Evolutionary conservation across 2,888 invertebrate species (phyloP).

Genomic region (Diploptera punctata): DNA sequence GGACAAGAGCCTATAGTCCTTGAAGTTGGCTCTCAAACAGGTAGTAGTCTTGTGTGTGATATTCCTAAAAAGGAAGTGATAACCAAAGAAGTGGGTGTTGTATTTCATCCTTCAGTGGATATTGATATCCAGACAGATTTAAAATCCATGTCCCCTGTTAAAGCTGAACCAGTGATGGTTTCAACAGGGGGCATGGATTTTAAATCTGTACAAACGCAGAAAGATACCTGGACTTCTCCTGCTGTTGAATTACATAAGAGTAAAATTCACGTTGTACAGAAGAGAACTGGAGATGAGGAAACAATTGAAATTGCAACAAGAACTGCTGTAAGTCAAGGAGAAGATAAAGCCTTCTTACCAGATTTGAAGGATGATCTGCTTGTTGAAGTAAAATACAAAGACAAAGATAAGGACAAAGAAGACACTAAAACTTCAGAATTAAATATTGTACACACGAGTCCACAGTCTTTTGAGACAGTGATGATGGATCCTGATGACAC

Average conservation of each 20-base stretch:
- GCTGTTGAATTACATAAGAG: conserved; percentile 59
- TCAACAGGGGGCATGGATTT: conserved; percentile 51
- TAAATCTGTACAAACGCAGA: conserved; percentile 54
- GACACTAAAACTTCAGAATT: conserved; percentile 65
- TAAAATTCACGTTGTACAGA: conserved; percentile 71
- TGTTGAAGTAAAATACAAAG: conserved; percentile 76
- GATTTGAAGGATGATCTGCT: conserved; percentile 58
- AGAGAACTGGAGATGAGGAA: conserved; percentile 67
- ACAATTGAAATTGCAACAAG: conserved; percentile 75
- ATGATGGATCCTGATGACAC: conserved; percentile 84
- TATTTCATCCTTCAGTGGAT: conserved; percentile 23
- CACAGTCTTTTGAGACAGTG: conserved; percentile 81
- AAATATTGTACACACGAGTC: conserved; percentile 73
- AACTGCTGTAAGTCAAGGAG: conserved; percentile 54
- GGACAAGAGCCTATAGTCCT: not conserved
- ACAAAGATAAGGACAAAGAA: conserved; percentile 46
- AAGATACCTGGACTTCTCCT: conserved; percentile 50
- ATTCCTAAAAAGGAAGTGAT: not conserved
- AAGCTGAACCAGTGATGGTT: not conserved
- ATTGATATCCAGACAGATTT: conserved; percentile 26
- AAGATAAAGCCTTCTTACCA: conserved; percentile 52
- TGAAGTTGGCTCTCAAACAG: conserved; percentile 33
- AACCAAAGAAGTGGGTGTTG: conserved; percentile 22
- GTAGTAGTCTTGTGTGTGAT: conserved; percentile 10
- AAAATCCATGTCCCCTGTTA: conserved; percentile 39